Conservation (phyloP, 2,797 vertebrate species). For the Apogon hyalosoma region DNA sequence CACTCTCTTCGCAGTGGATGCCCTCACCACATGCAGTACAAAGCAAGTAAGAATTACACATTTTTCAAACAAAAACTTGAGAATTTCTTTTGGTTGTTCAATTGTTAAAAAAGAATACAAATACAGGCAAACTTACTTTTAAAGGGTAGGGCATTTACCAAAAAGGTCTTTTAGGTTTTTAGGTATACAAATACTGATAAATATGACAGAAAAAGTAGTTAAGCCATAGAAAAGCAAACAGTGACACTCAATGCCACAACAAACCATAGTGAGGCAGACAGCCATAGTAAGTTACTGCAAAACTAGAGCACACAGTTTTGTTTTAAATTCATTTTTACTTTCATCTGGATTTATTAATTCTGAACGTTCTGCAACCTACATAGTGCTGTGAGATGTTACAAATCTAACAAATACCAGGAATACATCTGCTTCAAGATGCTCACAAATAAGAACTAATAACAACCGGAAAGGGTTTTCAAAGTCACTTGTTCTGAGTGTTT, state of each 20-base stretch:
- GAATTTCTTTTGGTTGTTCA: slow-evolving; percentile 10
- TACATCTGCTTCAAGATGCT: not conserved
- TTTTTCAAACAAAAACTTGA: slow-evolving; percentile 18
- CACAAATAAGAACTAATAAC: not conserved
- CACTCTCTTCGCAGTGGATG: slow-evolving; percentile 29
- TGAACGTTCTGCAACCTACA: slow-evolving; percentile 23
- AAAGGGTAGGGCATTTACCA: not conserved
- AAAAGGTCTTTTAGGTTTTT: slow-evolving; percentile 11
- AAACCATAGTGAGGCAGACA: slow-evolving; percentile 29
- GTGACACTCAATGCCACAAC: slow-evolving; percentile 9
- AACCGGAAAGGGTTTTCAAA: slow-evolving; percentile 52
- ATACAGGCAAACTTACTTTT: too few relatives aligned
- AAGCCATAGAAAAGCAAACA: slow-evolving; percentile 18
- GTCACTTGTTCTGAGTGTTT: slow-evolving; percentile 29
- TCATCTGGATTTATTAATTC: slow-evolving; percentile 38
- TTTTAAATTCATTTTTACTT: slow-evolving; percentile 1
- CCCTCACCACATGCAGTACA: slow-evolving; percentile 18
- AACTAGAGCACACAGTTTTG: slow-evolving; percentile 7
- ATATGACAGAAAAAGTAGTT: slow-evolving; percentile 26
- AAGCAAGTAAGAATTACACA: not conserved
- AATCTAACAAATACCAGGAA: slow-evolving; percentile 25
- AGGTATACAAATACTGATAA: slow-evolving; percentile 20
- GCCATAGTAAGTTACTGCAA: slow-evolving; percentile 12
- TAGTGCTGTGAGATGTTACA: slow-evolving; percentile 6
- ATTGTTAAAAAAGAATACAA: slow-evolving; percentile 7